A percentile compares a stretch with the other conserved stretches of the same genome.
phyloP scores from a whole-genome alignment of 2,797 vertebrate species.

The Anas flavirostris region DNA sequence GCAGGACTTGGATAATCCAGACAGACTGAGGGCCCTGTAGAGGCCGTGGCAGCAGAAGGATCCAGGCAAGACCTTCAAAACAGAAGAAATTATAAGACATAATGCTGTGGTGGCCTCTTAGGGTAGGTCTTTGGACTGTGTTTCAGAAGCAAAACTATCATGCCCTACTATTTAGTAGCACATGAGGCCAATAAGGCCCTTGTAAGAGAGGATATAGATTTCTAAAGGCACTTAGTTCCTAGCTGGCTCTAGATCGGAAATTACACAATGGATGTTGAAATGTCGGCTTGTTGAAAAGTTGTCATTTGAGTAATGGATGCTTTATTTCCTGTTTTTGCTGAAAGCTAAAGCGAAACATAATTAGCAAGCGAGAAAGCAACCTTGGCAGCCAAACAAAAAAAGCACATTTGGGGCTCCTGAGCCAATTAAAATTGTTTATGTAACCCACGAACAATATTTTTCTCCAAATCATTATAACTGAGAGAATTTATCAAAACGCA shows the following conservation, averaged over 20 bases:
- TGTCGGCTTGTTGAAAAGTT: constrained; percentile 81
- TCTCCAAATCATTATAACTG: constrained; percentile 69
- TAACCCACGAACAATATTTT: constrained; percentile 77
- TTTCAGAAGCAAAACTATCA: background rate
- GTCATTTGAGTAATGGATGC: constrained; percentile 84
- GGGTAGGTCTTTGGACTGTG: background rate
- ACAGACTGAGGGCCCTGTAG: background rate
- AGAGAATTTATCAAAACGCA: constrained; percentile 58
- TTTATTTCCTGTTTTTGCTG: constrained; percentile 84
- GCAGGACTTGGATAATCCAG: background rate
- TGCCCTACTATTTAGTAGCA: background rate
- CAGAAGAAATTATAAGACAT: background rate
- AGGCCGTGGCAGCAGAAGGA: background rate
- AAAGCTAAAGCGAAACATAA: constrained; percentile 81
- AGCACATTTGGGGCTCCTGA: constrained; percentile 76
- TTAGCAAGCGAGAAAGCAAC: constrained; percentile 80
- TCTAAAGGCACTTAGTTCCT: constrained; percentile 71
- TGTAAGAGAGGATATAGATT: constrained; percentile 9
- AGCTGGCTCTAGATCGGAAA: constrained; percentile 78
- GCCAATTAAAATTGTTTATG: constrained; percentile 84
- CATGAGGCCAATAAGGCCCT: background rate
- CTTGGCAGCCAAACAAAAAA: constrained; percentile 81
- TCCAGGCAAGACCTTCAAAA: background rate
- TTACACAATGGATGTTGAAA: constrained; percentile 86
- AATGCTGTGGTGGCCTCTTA: background rate